Conservation (phyloP, 2,888 invertebrate genomes). For the Drosophila monieri region DNA sequence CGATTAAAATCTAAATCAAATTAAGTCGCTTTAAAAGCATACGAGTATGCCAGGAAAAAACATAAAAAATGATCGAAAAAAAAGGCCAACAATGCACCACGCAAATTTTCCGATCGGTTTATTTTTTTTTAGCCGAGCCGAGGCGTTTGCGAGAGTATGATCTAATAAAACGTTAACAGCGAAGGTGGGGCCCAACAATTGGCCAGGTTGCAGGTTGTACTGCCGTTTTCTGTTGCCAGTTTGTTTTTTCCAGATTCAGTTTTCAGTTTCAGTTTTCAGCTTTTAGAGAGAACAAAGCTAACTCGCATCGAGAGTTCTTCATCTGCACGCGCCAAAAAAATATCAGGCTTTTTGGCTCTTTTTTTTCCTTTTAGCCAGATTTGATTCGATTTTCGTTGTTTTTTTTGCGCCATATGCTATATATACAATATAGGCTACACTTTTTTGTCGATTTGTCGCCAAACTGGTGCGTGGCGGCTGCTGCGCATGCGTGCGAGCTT, state of each 20-base stretch:
- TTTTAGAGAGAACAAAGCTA: conserved; percentile 58
- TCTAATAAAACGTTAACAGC: conserved; percentile 68
- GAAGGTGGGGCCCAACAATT: conserved; percentile 67
- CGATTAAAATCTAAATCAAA: conserved; percentile 80
- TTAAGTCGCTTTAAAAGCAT: conserved; percentile 78
- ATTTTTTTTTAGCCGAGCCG: conserved; percentile 48
- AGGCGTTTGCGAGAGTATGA: conserved; percentile 70
- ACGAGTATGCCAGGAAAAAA: conserved; percentile 63
- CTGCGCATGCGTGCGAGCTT: conserved; percentile 72
- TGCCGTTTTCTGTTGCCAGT: conserved; percentile 10
- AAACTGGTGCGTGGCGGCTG: conserved; percentile 79
- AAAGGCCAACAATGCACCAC: conserved; percentile 72
- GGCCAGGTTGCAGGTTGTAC: conserved; percentile 46
- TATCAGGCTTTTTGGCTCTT: conserved; percentile 42
- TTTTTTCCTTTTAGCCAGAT: conserved; percentile 50
- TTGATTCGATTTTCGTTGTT: conserved; percentile 26
- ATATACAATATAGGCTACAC: conserved; percentile 35
- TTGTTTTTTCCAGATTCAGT: background rate
- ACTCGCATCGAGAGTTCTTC: conserved; percentile 52
- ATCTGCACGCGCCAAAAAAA: conserved; percentile 52
- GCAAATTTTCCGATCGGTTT: conserved; percentile 49
- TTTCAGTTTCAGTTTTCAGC: conserved; percentile 26
- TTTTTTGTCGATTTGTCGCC: conserved; percentile 68
- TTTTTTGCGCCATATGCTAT: conserved; percentile 29
- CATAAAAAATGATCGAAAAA: conserved; percentile 8